phyloP scores from a whole-genome alignment of 1,140 invertebrate species.

The Eriocheir sinensis region DNA sequence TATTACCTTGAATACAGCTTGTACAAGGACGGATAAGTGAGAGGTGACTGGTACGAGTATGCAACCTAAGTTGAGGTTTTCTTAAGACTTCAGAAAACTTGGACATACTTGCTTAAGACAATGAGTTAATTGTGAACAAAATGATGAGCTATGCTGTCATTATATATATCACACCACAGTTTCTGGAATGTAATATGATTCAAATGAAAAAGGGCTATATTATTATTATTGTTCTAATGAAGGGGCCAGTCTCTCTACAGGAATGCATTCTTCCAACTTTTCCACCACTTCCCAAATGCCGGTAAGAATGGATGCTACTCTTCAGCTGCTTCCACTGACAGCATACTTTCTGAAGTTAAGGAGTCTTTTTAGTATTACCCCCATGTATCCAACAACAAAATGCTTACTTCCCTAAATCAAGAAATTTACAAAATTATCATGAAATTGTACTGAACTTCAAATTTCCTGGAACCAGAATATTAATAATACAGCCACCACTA shows the following conservation, averaged over 20 bases:
- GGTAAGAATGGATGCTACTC: constrained; percentile 47
- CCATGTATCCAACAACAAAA: background rate
- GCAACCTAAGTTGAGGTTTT: constrained; percentile 24
- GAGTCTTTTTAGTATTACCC: no score
- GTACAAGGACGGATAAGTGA: constrained; percentile 39
- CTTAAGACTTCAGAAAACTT: background rate
- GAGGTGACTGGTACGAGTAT: constrained; percentile 37
- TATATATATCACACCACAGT: constrained; percentile 45
- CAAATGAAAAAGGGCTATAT: constrained; percentile 35
- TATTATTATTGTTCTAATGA: constrained; percentile 37
- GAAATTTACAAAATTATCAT: background rate
- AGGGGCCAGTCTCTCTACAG: constrained; percentile 63
- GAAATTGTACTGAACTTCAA: background rate
- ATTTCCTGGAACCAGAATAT: constrained; percentile 57
- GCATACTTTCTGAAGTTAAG: no score
- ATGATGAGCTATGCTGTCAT: background rate
- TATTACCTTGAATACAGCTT: constrained; percentile 3
- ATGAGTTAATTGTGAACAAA: background rate
- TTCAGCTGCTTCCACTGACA: constrained; percentile 64
- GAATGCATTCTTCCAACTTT: constrained; percentile 69
- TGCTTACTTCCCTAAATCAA: background rate
- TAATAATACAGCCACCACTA: constrained; percentile 55
- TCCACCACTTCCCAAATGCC: constrained; percentile 25
- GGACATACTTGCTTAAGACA: background rate
- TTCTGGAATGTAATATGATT: constrained; percentile 56